These are phyloP conservation scores for Oncorhynchus gorbuscha DNA, from an alignment of 2,113 vertebrate genomes.

Conservation along the genomic window DNA sequence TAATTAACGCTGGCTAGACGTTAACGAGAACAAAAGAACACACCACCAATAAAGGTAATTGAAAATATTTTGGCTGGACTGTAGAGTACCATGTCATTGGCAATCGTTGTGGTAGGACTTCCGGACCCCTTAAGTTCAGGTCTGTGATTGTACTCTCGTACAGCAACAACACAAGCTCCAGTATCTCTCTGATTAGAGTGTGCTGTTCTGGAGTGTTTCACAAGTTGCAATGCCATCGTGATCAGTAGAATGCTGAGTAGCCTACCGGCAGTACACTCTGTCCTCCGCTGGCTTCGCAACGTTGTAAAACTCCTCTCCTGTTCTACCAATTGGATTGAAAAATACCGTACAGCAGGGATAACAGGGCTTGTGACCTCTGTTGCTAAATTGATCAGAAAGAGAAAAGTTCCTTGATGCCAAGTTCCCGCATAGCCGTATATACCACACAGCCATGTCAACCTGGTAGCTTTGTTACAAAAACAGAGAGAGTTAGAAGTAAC, in stretches of 20 bases:
- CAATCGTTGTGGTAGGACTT: too few species aligned
- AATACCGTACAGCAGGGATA: neutral
- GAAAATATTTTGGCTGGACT: constrained; percentile 27
- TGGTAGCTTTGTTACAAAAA: too few species aligned
- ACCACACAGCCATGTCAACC: too few species aligned
- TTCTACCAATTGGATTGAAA: neutral
- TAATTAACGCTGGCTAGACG: constrained; percentile 30
- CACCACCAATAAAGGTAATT: constrained; percentile 34
- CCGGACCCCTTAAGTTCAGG: too few species aligned
- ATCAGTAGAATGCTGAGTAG: neutral
- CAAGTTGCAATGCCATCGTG: neutral
- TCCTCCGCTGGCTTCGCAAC: neutral
- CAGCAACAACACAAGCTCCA: neutral
- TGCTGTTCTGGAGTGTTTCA: neutral
- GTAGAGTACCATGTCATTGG: neutral
- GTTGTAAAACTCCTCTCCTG: neutral
- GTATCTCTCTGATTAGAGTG: neutral
- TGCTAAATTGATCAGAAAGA: constrained; percentile 22
- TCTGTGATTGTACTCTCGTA: too few species aligned
- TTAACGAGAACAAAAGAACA: constrained; percentile 34
- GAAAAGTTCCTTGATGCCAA: neutral
- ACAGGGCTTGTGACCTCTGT: constrained; percentile 27
- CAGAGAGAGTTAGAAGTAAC: neutral
- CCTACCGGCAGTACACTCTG: neutral
- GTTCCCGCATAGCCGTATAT: neutral